Evolutionary conservation across 2,113 vertebrate species (phyloP).

Genomic region (Quiscalus mexicanus): DNA sequence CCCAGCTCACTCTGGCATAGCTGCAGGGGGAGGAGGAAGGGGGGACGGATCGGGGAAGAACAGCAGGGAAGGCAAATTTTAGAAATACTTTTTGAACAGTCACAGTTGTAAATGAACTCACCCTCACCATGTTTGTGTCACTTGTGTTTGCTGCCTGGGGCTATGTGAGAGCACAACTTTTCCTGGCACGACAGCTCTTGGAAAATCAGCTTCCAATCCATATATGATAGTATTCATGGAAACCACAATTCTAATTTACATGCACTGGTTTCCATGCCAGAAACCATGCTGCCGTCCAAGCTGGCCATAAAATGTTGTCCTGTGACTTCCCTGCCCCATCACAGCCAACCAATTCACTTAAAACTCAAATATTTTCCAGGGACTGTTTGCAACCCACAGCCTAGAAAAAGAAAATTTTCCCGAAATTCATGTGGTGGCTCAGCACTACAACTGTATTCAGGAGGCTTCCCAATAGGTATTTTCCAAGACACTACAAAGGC

Average conservation of each 20-base stretch:
- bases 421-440: neutral
- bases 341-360: neutral
- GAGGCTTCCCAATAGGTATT: neutral
- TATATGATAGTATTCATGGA: slow-evolving; percentile 66
- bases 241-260: slow-evolving; percentile 56
- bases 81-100: slow-evolving; percentile 49
- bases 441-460: neutral
- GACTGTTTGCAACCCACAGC: neutral
- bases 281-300: neutral
- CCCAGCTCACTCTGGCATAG: neutral
- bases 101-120: slow-evolving; percentile 53
- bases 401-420: slow-evolving; percentile 23
- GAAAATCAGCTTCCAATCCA: slow-evolving; percentile 61
- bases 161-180: slow-evolving; percentile 48
- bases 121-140: slow-evolving; percentile 45
- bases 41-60: neutral
- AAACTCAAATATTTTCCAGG: slow-evolving; percentile 49
- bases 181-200: slow-evolving; percentile 37
- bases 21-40: slow-evolving; percentile 9
- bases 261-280: slow-evolving; percentile 37
- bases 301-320: neutral
- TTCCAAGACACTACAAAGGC: neutral
- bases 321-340: slow-evolving; percentile 42
- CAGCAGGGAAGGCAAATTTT: slow-evolving; percentile 53
- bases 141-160: slow-evolving; percentile 22